A percentile compares a stretch with the other conserved stretches of the same genome.
Conservation (phyloP, 2,888 invertebrate genomes). For the Epinotia ramella region DNA sequence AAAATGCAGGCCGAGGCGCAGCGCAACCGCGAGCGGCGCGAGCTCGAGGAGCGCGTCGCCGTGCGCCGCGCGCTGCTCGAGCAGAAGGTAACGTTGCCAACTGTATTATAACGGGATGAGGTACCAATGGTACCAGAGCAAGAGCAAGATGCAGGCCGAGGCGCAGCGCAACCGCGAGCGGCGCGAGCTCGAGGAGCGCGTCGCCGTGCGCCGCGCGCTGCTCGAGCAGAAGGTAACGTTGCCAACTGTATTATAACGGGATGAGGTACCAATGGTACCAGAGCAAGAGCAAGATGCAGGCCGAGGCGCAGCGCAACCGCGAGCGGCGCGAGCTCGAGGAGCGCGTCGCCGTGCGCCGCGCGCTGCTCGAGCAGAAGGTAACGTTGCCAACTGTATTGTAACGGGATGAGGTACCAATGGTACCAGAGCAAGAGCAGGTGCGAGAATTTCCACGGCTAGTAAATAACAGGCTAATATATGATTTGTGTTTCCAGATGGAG, state of each 20-base stretch:
- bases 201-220: conserved; percentile 94
- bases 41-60: conserved; percentile 97
- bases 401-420: not conserved
- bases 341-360: conserved; percentile 94
- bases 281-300: conserved; percentile 99
- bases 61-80: conserved; percentile 96
- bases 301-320: conserved; percentile 97
- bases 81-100: conserved; percentile 89
- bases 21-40: conserved; percentile 96
- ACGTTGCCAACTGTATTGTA: too few species aligned
- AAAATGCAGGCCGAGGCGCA: conserved; percentile 99
- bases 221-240: conserved; percentile 95
- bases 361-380: conserved; percentile 97
- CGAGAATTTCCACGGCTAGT: conserved; percentile 74
- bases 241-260: too few species aligned
- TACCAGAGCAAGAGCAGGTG: conserved; percentile 99
- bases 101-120: not conserved
- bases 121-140: conserved; percentile 89
- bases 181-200: conserved; percentile 96
- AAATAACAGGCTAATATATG: conserved; percentile 48
- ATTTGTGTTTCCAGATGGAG: conserved; percentile 89
- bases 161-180: conserved; percentile 97
- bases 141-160: conserved; percentile 99
- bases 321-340: conserved; percentile 98
- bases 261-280: conserved; percentile 88